Conservation (phyloP, 2,797 vertebrate species). For the Tachyglossus aculeatus region DNA sequence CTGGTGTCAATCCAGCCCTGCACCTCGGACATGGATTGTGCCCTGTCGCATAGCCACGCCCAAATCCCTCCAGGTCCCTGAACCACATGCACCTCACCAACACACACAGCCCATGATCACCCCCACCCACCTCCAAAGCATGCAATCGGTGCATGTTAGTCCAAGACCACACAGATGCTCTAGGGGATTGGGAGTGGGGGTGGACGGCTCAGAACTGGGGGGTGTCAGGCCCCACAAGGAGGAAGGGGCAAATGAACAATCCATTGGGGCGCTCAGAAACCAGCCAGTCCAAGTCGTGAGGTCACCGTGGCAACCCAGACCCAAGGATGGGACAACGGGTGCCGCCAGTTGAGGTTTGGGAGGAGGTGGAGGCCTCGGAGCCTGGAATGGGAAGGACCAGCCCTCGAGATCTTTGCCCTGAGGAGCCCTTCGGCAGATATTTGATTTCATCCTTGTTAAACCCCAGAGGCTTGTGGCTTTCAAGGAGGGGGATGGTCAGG, state of each 20-base stretch:
- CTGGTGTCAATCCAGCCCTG: neutral
- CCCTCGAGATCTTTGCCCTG: too few relatives aligned
- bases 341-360: too few relatives aligned
- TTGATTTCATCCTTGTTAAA: too few relatives aligned
- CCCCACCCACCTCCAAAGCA: slow-evolving; percentile 1
- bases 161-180: too few relatives aligned
- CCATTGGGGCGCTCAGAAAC: neutral
- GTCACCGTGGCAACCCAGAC: neutral
- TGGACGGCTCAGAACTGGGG: too few relatives aligned
- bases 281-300: neutral
- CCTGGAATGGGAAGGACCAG: too few relatives aligned
- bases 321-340: too few relatives aligned
- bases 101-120: neutral
- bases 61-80: neutral
- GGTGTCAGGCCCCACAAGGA: neutral
- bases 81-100: neutral
- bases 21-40: neutral
- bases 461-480: too few relatives aligned
- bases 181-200: too few relatives aligned
- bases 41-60: neutral
- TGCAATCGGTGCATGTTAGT: slow-evolving; percentile 59
- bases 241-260: neutral
- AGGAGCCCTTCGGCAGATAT: too few relatives aligned
- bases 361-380: too few relatives aligned
- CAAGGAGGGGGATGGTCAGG: too few relatives aligned